Evolutionary conservation across 2,113 vertebrate genomes (phyloP), one percentile per base, ranked within the genome.

Genomic region (Numida meleagris): DNA sequence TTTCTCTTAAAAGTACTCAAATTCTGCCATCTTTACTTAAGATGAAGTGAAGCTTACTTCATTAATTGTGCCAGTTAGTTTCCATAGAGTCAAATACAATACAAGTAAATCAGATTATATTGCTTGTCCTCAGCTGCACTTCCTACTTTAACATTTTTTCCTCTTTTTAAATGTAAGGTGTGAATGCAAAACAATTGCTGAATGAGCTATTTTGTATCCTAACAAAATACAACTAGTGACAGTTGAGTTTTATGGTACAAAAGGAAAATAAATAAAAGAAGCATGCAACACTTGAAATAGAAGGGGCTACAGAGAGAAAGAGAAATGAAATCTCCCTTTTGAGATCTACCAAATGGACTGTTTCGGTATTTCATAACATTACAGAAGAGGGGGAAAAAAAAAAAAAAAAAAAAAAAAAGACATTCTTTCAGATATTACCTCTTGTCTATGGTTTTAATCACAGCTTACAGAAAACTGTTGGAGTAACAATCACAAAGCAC

Each of bases 121-220:
- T 95, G 81, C 84, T 59, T 94, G 91, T 92, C 93, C 94, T 96
- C 74, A 89, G 91, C 29, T 96, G 89, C 94, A 94, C 91, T 96
- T 88, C 38, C 33, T 92, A 43, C 80, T 76, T 63, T n/a, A 92
- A 79, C 14, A 9, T 80, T 80, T 81, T 34, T 48, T 40, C 55
- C 61, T 59, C n/a, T 86, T 93, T 89, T 71, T 24, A 94, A 95
- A 92, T 65, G 70, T 40, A 96, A 96, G 94, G 86, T 96, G 95
- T 90, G 94, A 96, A 94, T 79, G 38, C 50, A 80, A 82, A 94
- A 82, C 74, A 93, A 73, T 91, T 95, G 93, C 94, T 94, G 95
- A 94, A 83, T 85, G 58, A 48, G 23, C 93, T 91, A 24, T 85
- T 96, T 96, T 59, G 66, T 70, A 82, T 94, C 94, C 93, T 92